Base-by-base conservation (phyloP, 2,113 vertebrate genomes). In the Leptobrachium leishanense region DNA sequence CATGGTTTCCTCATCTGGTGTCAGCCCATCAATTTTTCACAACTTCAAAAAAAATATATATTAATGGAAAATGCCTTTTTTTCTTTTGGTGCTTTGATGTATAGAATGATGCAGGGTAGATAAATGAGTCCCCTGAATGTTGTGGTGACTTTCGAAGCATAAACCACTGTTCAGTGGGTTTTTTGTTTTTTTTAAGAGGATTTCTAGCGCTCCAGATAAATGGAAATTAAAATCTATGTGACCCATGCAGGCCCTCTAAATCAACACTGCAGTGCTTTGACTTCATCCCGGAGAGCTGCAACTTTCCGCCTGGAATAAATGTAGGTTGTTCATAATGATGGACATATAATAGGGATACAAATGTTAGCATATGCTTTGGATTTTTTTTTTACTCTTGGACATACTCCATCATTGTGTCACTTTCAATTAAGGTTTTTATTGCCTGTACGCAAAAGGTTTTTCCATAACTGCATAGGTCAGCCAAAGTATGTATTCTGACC, bases 371-470 rank as follows among this genome's bases (percentile, higher is more conserved):
- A 72, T 74, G 85, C 42, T 20, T 83, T 79, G n/a, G 9, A 31
- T 83, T 66, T 46, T 42, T 31, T 31, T 11, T 75, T 86, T 2
- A 68, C 40, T 72, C 84, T 59, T 86, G 55, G 50, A 76, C 50
- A 75, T 68, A 15, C 13, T 44, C 40, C 0, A 42, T 87, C 75
- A 67, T 15, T 41, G 40, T 84, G 67, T 64, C 67, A 72, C 65
- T 42, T 72, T 54, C 80, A 72, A 62, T 82, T 86, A 82, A 79
- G 11, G 20, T 59, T 82, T 12, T 85, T 78, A 81, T 85, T 82
- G 78, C 64, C 71, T 74, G 84, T 83, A 67, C 68, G 43, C 67
- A 86, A 55, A 77, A 46, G 66, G 53, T 0, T 43, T 83, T 83
- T 59, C 46, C 46, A 54, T 31, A 6, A 40, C 80, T 82, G 67